Evolutionary conservation across 2,113 vertebrate species (phyloP).

Genomic region (Murina feae): DNA sequence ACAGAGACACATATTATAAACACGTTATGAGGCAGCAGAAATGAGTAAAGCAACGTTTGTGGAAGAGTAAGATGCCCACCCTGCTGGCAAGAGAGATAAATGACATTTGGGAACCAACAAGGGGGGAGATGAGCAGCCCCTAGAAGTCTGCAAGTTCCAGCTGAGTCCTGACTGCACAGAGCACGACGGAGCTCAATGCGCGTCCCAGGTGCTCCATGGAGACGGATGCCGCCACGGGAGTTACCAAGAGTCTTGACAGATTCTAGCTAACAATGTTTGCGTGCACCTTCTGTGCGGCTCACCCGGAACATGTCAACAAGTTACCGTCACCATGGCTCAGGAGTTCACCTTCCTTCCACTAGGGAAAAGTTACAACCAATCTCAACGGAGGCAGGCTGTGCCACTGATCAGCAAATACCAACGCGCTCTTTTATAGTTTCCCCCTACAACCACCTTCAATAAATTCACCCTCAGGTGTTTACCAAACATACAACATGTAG

Average conservation of each 20-base stretch:
- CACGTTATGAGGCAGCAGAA: not conserved
- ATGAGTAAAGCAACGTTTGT: not conserved
- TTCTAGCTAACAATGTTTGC: not conserved
- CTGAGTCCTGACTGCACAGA: not conserved
- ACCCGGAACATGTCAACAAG: not conserved
- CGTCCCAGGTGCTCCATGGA: not conserved
- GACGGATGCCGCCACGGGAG: not conserved
- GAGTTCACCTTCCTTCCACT: not conserved
- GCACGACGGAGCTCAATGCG: not conserved
- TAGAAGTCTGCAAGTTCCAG: not conserved
- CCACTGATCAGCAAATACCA: not conserved
- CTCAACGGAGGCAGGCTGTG: not conserved
- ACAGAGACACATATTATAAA: not conserved
- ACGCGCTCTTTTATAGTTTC: not conserved
- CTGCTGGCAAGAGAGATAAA: not conserved
- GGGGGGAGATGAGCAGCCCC: not conserved
- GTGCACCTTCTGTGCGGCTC: not conserved
- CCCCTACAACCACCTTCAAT: not conserved
- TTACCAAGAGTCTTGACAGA: not conserved
- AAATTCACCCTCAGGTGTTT: not conserved
- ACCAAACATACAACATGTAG: not conserved
- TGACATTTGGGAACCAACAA: not conserved
- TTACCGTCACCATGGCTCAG: accelerated
- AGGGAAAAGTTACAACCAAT: not conserved
- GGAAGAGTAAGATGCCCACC: not conserved